phyloP scores from a whole-genome alignment of 2,888 invertebrate genomes.

The Chaetoderma sp. region DNA sequence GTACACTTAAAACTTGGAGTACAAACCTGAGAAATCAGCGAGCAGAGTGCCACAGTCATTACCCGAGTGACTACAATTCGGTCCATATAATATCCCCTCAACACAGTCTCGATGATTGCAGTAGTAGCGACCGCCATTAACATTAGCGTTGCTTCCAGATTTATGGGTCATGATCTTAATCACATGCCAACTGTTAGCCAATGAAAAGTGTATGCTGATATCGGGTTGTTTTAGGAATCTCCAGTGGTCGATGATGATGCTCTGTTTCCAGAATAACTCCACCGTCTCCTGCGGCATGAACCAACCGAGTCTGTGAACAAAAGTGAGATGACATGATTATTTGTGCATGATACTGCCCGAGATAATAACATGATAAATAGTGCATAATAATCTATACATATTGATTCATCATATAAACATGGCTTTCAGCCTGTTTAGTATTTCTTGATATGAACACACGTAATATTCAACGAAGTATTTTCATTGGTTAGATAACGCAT shows the following conservation, averaged over 20 bases:
- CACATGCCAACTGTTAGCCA: conserved; percentile 36
- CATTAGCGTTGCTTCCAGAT: conserved; percentile 15
- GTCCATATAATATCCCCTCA: conserved; percentile 73
- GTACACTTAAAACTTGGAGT: not conserved
- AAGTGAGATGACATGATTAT: not conserved
- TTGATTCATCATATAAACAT: too few relatives aligned
- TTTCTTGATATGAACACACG: too few relatives aligned
- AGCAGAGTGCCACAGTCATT: conserved; percentile 70
- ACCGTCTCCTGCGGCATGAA: conserved; percentile 64
- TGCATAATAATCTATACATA: too few relatives aligned
- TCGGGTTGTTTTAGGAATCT: conserved; percentile 72
- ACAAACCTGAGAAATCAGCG: conserved; percentile 28
- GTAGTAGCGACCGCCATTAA: conserved; percentile 31
- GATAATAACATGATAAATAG: too few relatives aligned
- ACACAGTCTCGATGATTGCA: conserved; percentile 69
- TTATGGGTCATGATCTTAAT: conserved; percentile 33
- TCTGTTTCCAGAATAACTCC: conserved; percentile 53
- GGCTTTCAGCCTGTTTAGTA: too few relatives aligned
- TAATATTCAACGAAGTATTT: too few relatives aligned
- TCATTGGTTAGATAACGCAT: too few relatives aligned
- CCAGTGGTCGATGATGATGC: conserved; percentile 73
- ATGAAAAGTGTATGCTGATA: conserved; percentile 71
- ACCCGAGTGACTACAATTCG: conserved; percentile 43
- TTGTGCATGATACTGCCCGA: too few relatives aligned
- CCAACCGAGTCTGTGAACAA: conserved; percentile 67